Conservation (phyloP, 2,113 vertebrate genomes). For the Ammospiza nelsoni region DNA sequence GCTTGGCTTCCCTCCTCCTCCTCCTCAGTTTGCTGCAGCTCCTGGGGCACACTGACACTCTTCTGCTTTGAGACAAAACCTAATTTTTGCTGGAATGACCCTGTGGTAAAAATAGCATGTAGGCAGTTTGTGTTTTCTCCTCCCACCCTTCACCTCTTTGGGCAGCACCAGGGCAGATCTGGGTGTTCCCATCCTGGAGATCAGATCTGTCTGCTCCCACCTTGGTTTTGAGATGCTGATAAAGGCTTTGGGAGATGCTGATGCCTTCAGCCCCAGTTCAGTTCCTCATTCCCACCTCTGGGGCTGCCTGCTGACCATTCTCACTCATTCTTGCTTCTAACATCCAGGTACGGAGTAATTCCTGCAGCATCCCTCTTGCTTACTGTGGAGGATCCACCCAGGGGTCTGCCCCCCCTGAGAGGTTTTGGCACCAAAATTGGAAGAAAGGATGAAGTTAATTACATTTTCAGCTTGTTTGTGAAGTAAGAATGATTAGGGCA, state of each 20-base stretch:
- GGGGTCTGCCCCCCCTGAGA: background rate
- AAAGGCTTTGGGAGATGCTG: rapidly evolving
- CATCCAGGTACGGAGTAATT: background rate
- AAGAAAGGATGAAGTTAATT: background rate
- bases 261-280: background rate
- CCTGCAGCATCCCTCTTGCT: background rate
- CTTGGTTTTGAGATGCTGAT: background rate
- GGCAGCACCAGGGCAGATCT: background rate
- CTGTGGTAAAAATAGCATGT: rapidly evolving
- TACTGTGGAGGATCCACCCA: background rate
- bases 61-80: background rate
- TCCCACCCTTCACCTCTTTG: background rate
- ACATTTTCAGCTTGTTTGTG: background rate
- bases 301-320: too few relatives aligned
- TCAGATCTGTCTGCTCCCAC: background rate
- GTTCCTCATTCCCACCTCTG: background rate
- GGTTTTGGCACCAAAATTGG: background rate
- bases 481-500: background rate
- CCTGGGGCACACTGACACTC: rapidly evolving
- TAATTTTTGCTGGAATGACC: background rate
- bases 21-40: background rate
- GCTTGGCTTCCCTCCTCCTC: background rate
- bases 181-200: background rate
- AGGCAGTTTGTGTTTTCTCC: background rate
- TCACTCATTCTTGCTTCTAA: background rate